Base-by-base conservation (phyloP, 2,888 invertebrate genomes). In the Lasioglossum pauxillum region DNA sequence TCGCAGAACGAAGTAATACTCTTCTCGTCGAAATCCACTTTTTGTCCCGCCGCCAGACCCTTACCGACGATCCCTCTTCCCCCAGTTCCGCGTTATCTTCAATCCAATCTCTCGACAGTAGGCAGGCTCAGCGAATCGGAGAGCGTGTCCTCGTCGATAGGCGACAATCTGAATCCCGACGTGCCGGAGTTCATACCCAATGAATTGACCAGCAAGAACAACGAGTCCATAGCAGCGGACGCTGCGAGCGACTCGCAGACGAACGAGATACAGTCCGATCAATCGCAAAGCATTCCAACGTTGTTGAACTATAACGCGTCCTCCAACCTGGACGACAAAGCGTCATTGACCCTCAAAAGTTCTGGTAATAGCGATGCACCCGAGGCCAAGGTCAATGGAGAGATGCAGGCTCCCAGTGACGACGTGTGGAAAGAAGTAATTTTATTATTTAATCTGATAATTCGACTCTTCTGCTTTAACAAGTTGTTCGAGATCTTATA, bases 111-210 rank as follows among this genome's bases (percentile, higher is more conserved):
- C 85, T 67, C 75, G 69, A 71, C 81, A 78, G 82, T 84, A 73
- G 82, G 83, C 72, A 92, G 92, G 75, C 80, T 92, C 64, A 93
- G 93, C 74, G 94, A 94, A 83, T 92, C 92, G 19, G 93, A 94
- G 67, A 94, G 92, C 80, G 53, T 93, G 74, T 91, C 93, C 23
- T 92, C 92, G 77, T 91, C 92, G 72, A 89, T 93, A 83, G 94
- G 95, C 89, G 97, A 97, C 80, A 96, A 96, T 91, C 96, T 98
- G 82, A 98, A 98, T 95, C 98, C 98, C 5, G 97, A 98, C 94
- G 98, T 98, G 77, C 98, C 98, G 0, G 98, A 98, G 95, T 98
- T 98, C 95, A 96, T 98, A 89, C 98, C 98, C 90, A 95, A 96
- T 87, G 86, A 84, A 78, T 83, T 78, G 78, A 87, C 75, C 69